Evolutionary conservation across 2,797 vertebrate species (phyloP), one percentile per base, ranked within the genome.

Genomic region (Sebastes vulpes): DNA sequence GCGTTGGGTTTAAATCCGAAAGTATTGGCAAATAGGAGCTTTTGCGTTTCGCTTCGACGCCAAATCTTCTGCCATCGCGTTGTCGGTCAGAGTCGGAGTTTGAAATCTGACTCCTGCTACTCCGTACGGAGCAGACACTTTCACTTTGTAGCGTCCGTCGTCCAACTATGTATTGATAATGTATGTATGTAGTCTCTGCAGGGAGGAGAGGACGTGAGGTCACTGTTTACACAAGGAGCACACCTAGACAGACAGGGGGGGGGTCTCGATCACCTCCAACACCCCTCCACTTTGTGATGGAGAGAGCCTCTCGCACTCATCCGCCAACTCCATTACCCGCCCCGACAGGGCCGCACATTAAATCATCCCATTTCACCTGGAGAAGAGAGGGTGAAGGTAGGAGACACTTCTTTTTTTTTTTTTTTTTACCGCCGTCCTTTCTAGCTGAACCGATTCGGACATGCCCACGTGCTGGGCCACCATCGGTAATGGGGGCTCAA

Each of bases 281-380:
- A 72, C 48, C 64, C 66, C 76, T 57, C 84, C 35, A 54, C 78
- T 46, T 61, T 52, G 78, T 81, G 87, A 89, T 80, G 79, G 88
- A 84, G 84, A 84, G 82, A 89, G 79, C 77, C 75, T 86, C 85
- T 81, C 42, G 54, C 87, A 86, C 84, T 86, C 77, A 82, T 89
- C 86, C 76, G 28, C 91, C 87, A 87, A 91, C 86, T 91, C 91
- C 87, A 94, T 94, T 93, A 94, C 89, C 92, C 84, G 85, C 90
- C 81, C 78, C 71, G 86, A 81, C 89, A 89, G 90, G 86, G 85
- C 82, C 35, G 46, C 80, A 86, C 92, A 94, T 95, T 95, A 93
- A 95, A 95, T 94, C 91, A 93, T 90, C 84, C 86, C 66, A 86
- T 96, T 94, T 94, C 90, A 95, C 93, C 94, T 92, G 90, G 72